phyloP scores from a whole-genome alignment of 2,797 vertebrate genomes.

The Ptychadena robeensis region DNA sequence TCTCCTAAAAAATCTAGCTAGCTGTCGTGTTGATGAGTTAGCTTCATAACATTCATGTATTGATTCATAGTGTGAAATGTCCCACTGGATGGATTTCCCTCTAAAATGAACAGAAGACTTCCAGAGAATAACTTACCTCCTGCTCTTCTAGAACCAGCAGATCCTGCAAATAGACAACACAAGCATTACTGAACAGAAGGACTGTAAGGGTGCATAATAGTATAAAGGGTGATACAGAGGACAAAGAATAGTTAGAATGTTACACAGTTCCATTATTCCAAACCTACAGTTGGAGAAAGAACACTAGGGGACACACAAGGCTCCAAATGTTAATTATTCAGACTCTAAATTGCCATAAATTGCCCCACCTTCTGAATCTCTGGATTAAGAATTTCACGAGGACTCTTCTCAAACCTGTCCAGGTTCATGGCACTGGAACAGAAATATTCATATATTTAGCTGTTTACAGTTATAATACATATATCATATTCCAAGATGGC shows the following conservation, averaged over 20 bases:
- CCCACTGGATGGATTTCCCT: background rate
- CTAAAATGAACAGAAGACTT: background rate
- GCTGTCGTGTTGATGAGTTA: no score
- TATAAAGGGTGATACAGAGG: background rate
- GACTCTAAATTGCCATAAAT: background rate
- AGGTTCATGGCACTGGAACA: constrained; percentile 95
- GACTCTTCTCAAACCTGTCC: constrained; percentile 96
- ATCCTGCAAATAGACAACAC: constrained; percentile 78
- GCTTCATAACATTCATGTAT: no score
- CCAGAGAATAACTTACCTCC: constrained; percentile 79
- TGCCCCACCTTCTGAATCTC: constrained; percentile 94
- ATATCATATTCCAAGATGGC: no score
- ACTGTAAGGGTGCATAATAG: no score
- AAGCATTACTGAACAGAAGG: background rate
- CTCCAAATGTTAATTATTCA: no score
- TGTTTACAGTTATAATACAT: background rate
- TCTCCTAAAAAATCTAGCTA: no score
- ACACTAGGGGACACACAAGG: no score
- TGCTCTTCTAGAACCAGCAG: constrained; percentile 97
- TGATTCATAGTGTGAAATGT: background rate
- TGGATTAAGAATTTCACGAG: constrained; percentile 94
- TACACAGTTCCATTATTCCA: no score
- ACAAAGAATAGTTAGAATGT: no score
- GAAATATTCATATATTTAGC: background rate
- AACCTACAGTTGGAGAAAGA: background rate